phyloP scores from a whole-genome alignment of 2,888 invertebrate genomes.

The Antitype chi region DNA sequence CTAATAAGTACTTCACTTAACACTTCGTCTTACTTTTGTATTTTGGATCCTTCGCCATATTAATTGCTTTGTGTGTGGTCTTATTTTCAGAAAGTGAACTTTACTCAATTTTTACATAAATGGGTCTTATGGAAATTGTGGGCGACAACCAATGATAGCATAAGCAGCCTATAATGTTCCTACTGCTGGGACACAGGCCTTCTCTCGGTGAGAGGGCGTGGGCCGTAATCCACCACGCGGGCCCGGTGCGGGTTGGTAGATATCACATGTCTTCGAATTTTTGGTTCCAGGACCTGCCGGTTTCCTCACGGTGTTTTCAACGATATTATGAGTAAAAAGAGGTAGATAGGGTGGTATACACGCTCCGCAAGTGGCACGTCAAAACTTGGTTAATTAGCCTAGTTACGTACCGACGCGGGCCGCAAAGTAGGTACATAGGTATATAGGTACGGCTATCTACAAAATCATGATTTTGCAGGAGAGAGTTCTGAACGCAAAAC shows the following conservation, averaged over 20 bases:
- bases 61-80: constrained; percentile 32
- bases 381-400: neutral
- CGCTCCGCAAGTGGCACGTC: neutral
- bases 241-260: too few relatives aligned
- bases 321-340: neutral
- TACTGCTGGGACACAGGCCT: too few relatives aligned
- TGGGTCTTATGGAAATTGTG: neutral
- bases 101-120: neutral
- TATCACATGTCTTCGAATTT: too few relatives aligned
- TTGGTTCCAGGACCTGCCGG: too few relatives aligned
- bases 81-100: constrained; percentile 11
- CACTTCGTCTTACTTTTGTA: constrained; percentile 17
- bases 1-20: constrained; percentile 35
- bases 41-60: constrained; percentile 5
- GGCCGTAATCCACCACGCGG: too few relatives aligned
- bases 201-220: too few relatives aligned
- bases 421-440: too few relatives aligned
- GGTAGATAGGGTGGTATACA: neutral
- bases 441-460: too few relatives aligned
- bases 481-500: too few relatives aligned
- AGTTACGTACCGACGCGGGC: neutral
- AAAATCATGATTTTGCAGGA: too few relatives aligned
- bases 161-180: too few relatives aligned
- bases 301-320: too few relatives aligned
- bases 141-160: neutral